phyloP scores from a whole-genome alignment of 2,797 vertebrate species.

The Pipistrellus kuhlii region DNA sequence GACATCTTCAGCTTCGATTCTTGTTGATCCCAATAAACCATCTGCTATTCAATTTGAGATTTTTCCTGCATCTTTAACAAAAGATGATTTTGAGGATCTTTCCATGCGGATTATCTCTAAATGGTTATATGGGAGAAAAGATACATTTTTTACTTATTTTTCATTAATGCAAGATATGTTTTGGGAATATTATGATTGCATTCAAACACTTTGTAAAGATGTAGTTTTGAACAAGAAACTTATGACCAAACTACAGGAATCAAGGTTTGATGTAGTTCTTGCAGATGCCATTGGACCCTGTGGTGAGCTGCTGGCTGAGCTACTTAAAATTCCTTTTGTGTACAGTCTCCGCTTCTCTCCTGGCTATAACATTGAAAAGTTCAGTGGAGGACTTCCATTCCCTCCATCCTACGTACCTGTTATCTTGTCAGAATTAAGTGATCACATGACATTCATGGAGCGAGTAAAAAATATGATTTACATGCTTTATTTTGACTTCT shows the following conservation, averaged over 20 bases:
- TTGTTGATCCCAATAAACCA: slow-evolving; percentile 55
- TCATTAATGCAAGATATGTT: background rate
- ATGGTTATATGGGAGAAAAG: slow-evolving; percentile 65
- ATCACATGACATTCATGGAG: slow-evolving; percentile 80
- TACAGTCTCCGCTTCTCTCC: slow-evolving; percentile 86
- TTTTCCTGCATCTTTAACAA: slow-evolving; percentile 55
- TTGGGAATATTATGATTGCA: background rate
- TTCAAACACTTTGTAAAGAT: slow-evolving; percentile 69
- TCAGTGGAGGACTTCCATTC: slow-evolving; percentile 82
- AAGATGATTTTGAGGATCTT: background rate
- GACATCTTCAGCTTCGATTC: slow-evolving; percentile 76
- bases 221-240: slow-evolving; percentile 73
- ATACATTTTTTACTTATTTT: slow-evolving; percentile 58
- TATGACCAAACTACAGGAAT: slow-evolving; percentile 79
- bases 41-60: slow-evolving; percentile 15
- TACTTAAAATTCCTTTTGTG: slow-evolving; percentile 85
- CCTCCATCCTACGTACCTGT: slow-evolving; percentile 76
- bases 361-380: slow-evolving; percentile 81
- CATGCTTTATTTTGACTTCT: slow-evolving; percentile 69
- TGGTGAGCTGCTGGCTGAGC: slow-evolving; percentile 82
- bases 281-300: slow-evolving; percentile 81
- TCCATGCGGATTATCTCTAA: slow-evolving; percentile 68
- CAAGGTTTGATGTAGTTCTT: slow-evolving; percentile 84
- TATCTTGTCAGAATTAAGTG: slow-evolving; percentile 52
- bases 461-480: slow-evolving; percentile 65